Conservation (phyloP, 2,888 invertebrate genomes). For the Cheilosia scutellata region DNA sequence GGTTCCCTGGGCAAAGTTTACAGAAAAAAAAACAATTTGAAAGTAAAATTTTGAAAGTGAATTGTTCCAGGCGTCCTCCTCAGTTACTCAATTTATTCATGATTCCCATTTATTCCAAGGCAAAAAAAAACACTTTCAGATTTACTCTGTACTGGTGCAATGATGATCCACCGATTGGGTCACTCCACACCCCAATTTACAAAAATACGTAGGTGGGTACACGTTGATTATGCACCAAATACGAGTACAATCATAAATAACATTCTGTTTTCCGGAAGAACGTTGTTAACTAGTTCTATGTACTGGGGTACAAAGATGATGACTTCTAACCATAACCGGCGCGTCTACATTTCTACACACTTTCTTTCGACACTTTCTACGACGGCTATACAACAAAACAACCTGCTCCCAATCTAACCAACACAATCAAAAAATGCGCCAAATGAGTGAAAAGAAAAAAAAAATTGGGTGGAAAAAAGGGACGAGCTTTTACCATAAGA, state of each 20-base stretch:
- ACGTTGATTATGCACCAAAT: too few relatives aligned
- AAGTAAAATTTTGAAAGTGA: too few relatives aligned
- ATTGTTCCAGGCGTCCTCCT: too few relatives aligned
- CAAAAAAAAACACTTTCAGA: too few relatives aligned
- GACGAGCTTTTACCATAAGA: conserved; percentile 23
- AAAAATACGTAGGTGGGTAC: too few relatives aligned
- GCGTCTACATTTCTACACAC: conserved; percentile 25
- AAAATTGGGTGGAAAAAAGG: neutral
- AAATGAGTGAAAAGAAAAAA: conserved; percentile 18
- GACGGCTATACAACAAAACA: conserved; percentile 3
- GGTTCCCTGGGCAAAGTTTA: too few relatives aligned
- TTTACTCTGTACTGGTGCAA: too few relatives aligned
- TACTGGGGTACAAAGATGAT: conserved; percentile 1
- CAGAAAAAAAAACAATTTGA: too few relatives aligned
- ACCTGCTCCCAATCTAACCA: conserved; percentile 25
- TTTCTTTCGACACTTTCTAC: conserved; percentile 29
- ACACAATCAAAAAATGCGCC: conserved; percentile 50
- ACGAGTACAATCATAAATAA: conserved; percentile 4
- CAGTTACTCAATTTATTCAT: too few relatives aligned
- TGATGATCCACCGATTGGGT: too few relatives aligned
- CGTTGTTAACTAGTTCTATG: neutral
- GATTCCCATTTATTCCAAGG: too few relatives aligned
- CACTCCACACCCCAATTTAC: too few relatives aligned
- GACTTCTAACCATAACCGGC: conserved; percentile 31
- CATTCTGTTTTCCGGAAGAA: conserved; percentile 21